Percentiles rank a stretch among this genome's conserved stretches.
These are phyloP conservation scores for Agrochola circellaris DNA, from an alignment of 2,888 invertebrate species.

Conservation along the genomic window DNA sequence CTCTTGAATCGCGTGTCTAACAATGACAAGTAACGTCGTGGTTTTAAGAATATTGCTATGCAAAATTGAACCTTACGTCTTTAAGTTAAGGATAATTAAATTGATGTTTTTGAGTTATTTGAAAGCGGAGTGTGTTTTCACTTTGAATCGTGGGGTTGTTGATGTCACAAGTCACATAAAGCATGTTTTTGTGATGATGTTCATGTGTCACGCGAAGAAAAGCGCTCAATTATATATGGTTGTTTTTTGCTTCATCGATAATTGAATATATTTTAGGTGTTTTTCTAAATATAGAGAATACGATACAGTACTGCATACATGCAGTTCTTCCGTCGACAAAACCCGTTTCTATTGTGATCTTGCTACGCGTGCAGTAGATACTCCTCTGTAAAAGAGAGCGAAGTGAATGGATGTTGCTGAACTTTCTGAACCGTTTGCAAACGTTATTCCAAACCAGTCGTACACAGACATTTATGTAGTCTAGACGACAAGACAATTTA, in stretches of 20 bases:
- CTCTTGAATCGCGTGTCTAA: slow-evolving; percentile 73
- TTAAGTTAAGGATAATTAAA: slow-evolving; percentile 49
- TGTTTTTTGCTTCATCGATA: not conserved
- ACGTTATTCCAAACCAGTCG: not conserved
- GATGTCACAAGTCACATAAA: slow-evolving; percentile 32
- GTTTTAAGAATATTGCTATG: slow-evolving; percentile 22
- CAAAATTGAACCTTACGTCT: slow-evolving; percentile 38
- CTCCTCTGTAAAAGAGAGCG: not conserved
- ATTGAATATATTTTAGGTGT: not conserved
- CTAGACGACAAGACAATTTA: slow-evolving; percentile 27
- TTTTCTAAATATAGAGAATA: not conserved
- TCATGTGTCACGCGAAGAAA: slow-evolving; percentile 42
- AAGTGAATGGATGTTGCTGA: not conserved
- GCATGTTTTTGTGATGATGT: slow-evolving; percentile 36
- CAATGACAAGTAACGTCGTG: slow-evolving; percentile 52
- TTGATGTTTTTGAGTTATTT: slow-evolving; percentile 41
- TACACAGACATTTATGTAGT: slow-evolving; percentile 19
- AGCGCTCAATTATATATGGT: not conserved
- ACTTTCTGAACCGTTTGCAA: not conserved
- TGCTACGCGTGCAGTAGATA: not conserved
- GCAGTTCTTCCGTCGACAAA: too few relatives aligned
- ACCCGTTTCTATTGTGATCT: too few relatives aligned
- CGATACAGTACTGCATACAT: not conserved
- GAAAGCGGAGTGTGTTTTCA: slow-evolving; percentile 45
- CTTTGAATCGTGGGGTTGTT: slow-evolving; percentile 37